These are phyloP conservation scores for Leptinotarsa texana DNA, from an alignment of 1,140 invertebrate genomes.

Conservation along the genomic window DNA sequence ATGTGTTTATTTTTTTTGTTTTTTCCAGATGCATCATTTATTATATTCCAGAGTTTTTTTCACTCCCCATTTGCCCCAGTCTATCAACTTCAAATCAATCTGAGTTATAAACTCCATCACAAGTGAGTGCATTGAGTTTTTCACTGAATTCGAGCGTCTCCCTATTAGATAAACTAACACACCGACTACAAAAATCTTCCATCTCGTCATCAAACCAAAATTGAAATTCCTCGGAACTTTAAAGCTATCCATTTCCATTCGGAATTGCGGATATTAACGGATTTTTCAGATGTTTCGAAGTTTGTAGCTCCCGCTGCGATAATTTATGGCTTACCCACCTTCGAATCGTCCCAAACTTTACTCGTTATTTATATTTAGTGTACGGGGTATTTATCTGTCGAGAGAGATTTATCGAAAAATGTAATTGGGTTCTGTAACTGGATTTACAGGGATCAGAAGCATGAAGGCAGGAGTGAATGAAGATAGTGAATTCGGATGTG, in stretches of 20 bases:
- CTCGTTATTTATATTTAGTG: slow-evolving; percentile 24
- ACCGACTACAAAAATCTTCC: no score
- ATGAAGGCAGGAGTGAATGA: no score
- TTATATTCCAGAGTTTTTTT: no score
- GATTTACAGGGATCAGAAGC: neutral
- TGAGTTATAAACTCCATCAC: no score
- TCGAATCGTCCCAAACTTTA: neutral
- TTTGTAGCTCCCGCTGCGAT: slow-evolving; percentile 16
- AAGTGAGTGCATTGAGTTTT: no score
- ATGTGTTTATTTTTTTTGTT: no score
- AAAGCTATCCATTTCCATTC: neutral
- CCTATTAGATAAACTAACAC: no score
- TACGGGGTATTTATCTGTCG: slow-evolving; percentile 3
- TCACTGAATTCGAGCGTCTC: no score
- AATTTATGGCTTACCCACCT: slow-evolving; percentile 19
- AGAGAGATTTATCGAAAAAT: slow-evolving; percentile 15
- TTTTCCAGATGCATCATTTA: no score
- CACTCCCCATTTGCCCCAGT: no score
- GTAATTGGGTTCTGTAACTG: slow-evolving; percentile 13
- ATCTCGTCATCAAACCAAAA: neutral
- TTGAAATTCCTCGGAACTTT: neutral
- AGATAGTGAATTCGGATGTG: no score
- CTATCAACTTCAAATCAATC: no score
- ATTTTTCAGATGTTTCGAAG: slow-evolving; percentile 24
- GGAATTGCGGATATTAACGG: slow-evolving; percentile 22